Evolutionary conservation across 2,888 invertebrate species (phyloP).

Genomic region (Sinohyriopsis cumingii): DNA sequence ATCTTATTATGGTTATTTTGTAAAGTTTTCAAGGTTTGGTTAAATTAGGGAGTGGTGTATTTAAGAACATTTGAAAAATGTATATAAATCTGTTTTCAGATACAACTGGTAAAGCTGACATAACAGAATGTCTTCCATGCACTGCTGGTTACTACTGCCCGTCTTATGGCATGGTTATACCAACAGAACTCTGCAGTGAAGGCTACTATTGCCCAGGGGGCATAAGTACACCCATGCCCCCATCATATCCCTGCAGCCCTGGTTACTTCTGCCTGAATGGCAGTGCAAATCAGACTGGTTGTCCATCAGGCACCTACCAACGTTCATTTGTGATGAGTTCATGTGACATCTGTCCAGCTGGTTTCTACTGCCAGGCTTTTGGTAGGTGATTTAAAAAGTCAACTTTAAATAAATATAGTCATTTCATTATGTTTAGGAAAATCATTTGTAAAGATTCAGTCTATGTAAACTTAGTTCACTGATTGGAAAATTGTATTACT

Average conservation of each 20-base stretch:
- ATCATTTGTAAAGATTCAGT: too few species aligned
- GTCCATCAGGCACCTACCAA: conserved; percentile 69
- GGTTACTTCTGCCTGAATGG: conserved; percentile 68
- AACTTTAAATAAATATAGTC: too few species aligned
- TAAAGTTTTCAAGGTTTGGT: too few species aligned
- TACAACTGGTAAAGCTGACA: conserved; percentile 51
- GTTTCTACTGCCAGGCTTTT: conserved; percentile 65
- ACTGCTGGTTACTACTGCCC: conserved; percentile 66
- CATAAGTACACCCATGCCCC: conserved; percentile 56
- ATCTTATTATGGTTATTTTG: too few species aligned
- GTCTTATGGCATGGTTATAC: conserved; percentile 55
- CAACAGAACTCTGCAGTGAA: conserved; percentile 57
- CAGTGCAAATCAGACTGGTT: conserved; percentile 67
- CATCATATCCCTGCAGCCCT: conserved; percentile 60
- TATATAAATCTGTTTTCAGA: conserved; percentile 40
- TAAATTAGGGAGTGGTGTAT: too few species aligned
- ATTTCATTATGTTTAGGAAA: too few species aligned
- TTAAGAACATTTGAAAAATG: not conserved
- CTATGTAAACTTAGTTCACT: too few species aligned
- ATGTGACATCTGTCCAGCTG: conserved; percentile 66
- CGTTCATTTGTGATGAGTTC: conserved; percentile 59
- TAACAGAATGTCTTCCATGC: conserved; percentile 63
- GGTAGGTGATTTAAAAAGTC: conserved; percentile 45
- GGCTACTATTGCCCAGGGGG: conserved; percentile 70
- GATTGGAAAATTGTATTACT: too few species aligned